Evolutionary conservation across 23 tunicate species (phyloP).

Genomic region (Diplosoma virens): DNA sequence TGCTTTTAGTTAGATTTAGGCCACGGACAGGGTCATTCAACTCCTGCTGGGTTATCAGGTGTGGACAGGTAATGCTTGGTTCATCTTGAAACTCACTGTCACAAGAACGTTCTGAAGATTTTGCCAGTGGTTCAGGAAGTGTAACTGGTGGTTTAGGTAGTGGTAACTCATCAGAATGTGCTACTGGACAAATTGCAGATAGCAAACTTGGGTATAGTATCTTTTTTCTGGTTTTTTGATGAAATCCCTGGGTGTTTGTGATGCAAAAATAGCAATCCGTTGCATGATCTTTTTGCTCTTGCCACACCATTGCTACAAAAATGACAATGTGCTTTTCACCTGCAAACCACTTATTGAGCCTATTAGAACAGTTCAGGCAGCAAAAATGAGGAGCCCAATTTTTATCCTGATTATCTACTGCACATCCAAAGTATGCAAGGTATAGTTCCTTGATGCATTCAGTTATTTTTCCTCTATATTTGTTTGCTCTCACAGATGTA

Average conservation of each 20-base stretch:
- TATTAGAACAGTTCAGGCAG: neutral
- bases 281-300: conserved; percentile 17
- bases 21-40: conserved; percentile 28
- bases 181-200: conserved; percentile 18
- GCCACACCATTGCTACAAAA: conserved; percentile 35
- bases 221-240: neutral
- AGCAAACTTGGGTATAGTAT: neutral
- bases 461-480: neutral
- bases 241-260: conserved; percentile 7
- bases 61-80: neutral
- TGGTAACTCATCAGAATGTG: conserved; percentile 14
- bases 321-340: conserved; percentile 1
- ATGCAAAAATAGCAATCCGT: conserved; percentile 33
- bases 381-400: conserved; percentile 20
- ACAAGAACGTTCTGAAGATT: conserved; percentile 8
- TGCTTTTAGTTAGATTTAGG: neutral
- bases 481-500: conserved; percentile 1
- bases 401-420: conserved; percentile 22
- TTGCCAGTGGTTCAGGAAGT: neutral
- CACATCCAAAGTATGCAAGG: conserved; percentile 22
- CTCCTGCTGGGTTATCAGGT: conserved; percentile 7
- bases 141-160: conserved; percentile 1
- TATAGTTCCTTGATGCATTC: neutral
- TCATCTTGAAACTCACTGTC: neutral
- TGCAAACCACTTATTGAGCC: conserved; percentile 24